Conservation (phyloP, 2,797 vertebrate genomes). For the Picus viridis region DNA sequence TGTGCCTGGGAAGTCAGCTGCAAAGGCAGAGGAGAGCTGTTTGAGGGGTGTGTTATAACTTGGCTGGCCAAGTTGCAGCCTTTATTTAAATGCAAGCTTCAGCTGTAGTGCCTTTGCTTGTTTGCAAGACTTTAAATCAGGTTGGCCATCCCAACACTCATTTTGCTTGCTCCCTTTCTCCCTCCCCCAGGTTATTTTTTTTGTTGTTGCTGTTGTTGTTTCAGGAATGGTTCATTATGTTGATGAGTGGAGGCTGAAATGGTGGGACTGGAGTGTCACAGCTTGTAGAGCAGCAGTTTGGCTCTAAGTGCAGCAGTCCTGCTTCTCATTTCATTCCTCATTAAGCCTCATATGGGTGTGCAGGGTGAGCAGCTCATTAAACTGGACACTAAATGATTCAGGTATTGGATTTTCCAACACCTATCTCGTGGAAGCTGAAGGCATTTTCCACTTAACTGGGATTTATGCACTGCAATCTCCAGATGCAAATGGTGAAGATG, state of each 20-base stretch:
- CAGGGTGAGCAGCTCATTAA: not conserved
- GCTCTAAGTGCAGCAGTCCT: not conserved
- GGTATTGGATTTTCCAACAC: not conserved
- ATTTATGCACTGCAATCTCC: conserved; percentile 15
- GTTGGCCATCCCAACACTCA: not conserved
- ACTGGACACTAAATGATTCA: not conserved
- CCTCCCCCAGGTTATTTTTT: conserved; percentile 59
- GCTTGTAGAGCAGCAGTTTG: not conserved
- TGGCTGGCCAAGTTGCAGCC: conserved; percentile 90
- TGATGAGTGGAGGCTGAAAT: conserved; percentile 66
- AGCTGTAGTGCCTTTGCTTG: conserved; percentile 48
- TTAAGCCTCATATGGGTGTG: not conserved
- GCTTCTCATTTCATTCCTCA: not conserved
- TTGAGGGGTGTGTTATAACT: conserved; percentile 70
- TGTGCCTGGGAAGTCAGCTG: not conserved
- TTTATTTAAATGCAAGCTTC: conserved; percentile 60
- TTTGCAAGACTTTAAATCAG: not conserved
- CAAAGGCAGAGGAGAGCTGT: not conserved
- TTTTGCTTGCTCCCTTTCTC: conserved; percentile 69
- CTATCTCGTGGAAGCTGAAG: not conserved
- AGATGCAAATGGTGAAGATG: conserved; percentile 22
- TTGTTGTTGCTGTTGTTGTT: not conserved
- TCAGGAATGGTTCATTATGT: conserved; percentile 74
- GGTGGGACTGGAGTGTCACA: not conserved
- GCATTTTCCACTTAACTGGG: not conserved